Evolutionary conservation across 2,113 vertebrate genomes (phyloP).

Genomic region (Cyprinodon variegatus): DNA sequence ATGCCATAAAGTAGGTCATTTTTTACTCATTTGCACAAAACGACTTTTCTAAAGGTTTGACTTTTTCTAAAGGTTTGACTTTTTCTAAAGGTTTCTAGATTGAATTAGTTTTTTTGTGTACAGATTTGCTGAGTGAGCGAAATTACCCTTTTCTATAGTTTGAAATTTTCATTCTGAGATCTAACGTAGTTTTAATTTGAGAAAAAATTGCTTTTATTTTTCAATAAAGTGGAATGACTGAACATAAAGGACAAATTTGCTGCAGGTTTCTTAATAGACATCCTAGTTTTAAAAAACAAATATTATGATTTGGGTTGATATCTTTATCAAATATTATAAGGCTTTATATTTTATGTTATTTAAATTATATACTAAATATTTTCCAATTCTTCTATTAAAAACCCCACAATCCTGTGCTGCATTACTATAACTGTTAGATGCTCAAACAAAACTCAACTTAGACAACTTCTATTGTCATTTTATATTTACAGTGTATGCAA

Average conservation of each 20-base stretch:
- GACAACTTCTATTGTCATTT: too few relatives aligned
- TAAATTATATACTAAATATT: too few relatives aligned
- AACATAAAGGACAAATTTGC: neutral
- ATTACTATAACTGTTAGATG: too few relatives aligned
- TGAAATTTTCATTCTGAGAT: neutral
- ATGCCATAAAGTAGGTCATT: constrained; percentile 81
- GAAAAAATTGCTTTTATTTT: neutral
- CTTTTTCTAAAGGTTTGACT: neutral
- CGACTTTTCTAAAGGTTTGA: neutral
- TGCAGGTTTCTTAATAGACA: neutral
- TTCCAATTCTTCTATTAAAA: too few relatives aligned
- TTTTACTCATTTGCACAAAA: neutral
- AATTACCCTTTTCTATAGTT: neutral
- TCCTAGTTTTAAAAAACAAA: neutral
- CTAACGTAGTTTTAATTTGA: neutral
- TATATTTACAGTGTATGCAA: too few relatives aligned
- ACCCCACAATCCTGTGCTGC: too few relatives aligned
- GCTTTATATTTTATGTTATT: too few relatives aligned
- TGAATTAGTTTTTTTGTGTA: neutral
- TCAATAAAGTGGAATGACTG: neutral
- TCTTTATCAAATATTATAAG: too few relatives aligned
- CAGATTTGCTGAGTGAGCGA: neutral
- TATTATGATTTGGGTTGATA: too few relatives aligned
- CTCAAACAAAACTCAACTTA: too few relatives aligned
- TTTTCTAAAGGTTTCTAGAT: neutral